Base-by-base conservation (phyloP, 23 tunicate species). In the Halocynthia roretzi region DNA sequence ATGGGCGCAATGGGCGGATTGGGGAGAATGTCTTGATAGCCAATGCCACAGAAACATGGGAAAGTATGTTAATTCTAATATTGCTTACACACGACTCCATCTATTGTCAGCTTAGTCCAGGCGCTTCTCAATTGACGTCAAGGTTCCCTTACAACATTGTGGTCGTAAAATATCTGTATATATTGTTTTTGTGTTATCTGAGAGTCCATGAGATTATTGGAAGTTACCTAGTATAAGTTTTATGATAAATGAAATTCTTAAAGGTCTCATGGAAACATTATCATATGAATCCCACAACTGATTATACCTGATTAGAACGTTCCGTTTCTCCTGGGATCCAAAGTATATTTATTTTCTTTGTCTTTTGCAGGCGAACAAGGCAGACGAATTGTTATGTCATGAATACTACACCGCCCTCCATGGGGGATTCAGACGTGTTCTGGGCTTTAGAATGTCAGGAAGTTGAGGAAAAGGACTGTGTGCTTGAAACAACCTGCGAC, bases 1-100 rank as follows among this genome's bases (percentile, higher is more conserved):
- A 20, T 65, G 70, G 70, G 70, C 70, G 19, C 10, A 40, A 20
- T 65, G 70, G 70, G 5, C 70, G 22, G n/a, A 65, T 20, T 65
- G 70, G 70, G 70, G 31, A 0, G 31, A 8, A 65, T 65, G 70
- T 65, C 10, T 20, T 20, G 70, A 48, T 48, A 48, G 70, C 2
- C 48, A 65, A 65, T 65, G 70, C 19, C 70, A 65, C 5, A 20
- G 5, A 15, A 65, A 15, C 15, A 15, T 20, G 5, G 70, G 70
- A 65, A 65, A 65, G 70, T 65, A 65, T 0, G 70, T 65, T 40
- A 65, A 65, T 8, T 15, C 0, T 40, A 65, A 31, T 31, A 31
- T 31, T 31, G 1, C 44, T 31, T 31, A 31, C 44, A 31, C 44
- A 31, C 44, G 4, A 31, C 44, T 31, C 44, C 4, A 31, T 31